These are phyloP conservation scores for Unio pictorum DNA, from an alignment of 2,888 invertebrate species.

Conservation along the genomic window DNA sequence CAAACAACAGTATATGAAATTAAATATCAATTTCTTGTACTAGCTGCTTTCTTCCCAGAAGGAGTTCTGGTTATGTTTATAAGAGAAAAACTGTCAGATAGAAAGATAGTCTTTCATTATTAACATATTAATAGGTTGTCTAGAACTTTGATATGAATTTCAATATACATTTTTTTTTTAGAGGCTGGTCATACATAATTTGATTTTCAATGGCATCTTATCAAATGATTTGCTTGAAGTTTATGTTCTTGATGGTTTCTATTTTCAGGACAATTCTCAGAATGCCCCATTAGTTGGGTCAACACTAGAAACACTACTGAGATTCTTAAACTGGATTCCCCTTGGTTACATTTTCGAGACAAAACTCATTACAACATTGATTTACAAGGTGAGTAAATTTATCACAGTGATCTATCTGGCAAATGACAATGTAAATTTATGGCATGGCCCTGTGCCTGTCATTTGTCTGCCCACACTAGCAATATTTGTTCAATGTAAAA, in stretches of 20 bases:
- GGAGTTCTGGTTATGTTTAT: no score
- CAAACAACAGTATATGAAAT: no score
- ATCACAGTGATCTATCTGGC: background rate
- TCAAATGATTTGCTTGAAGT: background rate
- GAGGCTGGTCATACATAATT: background rate
- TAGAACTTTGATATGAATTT: no score
- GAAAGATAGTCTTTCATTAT: no score
- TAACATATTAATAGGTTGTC: no score
- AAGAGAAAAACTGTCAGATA: no score
- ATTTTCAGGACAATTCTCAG: constrained; percentile 88
- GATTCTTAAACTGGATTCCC: constrained; percentile 99
- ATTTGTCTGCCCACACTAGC: no score
- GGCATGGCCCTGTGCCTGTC: background rate
- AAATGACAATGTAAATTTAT: background rate
- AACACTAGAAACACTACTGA: constrained; percentile 94
- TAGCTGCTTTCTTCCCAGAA: no score
- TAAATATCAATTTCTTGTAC: no score
- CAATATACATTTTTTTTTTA: background rate
- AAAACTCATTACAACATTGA: constrained; percentile 92
- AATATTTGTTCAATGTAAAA: no score
- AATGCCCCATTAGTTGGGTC: constrained; percentile 96
- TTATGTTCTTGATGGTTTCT: background rate
- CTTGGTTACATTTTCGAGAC: constrained; percentile 99
- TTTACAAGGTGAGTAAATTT: constrained; percentile 79
- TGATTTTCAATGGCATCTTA: background rate